Evolutionary conservation across 2,113 vertebrate species (phyloP).

Genomic region (Ursus arctos): DNA sequence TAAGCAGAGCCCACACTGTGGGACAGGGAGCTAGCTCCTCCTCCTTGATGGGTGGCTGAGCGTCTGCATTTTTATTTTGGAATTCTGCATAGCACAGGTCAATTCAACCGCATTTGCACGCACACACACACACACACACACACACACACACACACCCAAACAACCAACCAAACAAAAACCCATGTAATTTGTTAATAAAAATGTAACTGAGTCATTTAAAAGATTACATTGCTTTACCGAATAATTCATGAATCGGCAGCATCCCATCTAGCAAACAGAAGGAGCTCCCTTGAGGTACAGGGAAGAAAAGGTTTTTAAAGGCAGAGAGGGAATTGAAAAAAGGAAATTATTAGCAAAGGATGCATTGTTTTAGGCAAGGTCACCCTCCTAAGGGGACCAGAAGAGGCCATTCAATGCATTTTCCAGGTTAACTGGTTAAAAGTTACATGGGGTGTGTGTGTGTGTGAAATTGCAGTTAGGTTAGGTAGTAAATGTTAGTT

Average conservation of each 20-base stretch:
- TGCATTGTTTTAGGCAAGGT: neutral
- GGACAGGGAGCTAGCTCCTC: neutral
- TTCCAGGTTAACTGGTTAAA: neutral
- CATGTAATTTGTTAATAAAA: neutral
- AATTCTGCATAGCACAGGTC: neutral
- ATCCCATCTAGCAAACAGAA: neutral
- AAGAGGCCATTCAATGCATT: neutral
- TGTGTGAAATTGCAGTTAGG: neutral
- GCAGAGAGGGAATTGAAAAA: neutral
- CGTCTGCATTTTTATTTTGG: neutral
- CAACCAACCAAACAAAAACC: neutral
- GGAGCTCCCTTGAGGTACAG: neutral
- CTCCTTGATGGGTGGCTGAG: neutral
- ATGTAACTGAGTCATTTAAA: neutral
- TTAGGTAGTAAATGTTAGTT: neutral
- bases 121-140: neutral
- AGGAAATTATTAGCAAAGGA: neutral
- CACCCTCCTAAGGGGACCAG: neutral
- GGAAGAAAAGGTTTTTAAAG: neutral
- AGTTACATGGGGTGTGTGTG: neutral
- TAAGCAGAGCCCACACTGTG: neutral
- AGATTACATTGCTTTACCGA: neutral
- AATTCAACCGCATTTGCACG: no score
- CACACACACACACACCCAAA: neutral
- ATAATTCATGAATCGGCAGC: neutral